A percentile compares a stretch with the other conserved stretches of the same genome.
Evolutionary conservation across 2,113 vertebrate genomes (phyloP).

Genomic region (Cairina moschata): DNA sequence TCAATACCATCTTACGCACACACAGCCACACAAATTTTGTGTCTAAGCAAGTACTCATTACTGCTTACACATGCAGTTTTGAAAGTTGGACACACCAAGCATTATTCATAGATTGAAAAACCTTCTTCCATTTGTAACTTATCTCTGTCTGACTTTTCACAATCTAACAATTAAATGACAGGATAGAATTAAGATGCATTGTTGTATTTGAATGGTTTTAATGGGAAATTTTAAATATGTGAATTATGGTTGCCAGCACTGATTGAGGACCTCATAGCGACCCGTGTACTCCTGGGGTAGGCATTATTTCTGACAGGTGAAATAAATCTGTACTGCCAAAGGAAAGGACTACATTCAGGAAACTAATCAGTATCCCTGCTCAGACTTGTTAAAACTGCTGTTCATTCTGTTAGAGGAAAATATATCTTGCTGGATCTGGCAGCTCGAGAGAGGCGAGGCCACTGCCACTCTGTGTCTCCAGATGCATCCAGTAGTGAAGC

Average conservation of each 20-base stretch:
- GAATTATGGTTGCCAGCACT: not conserved
- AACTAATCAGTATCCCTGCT: not conserved
- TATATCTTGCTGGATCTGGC: not conserved
- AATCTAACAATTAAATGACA: not conserved
- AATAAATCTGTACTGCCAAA: not conserved
- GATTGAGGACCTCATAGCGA: not conserved
- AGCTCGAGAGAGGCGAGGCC: not conserved
- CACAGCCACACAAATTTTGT: not conserved
- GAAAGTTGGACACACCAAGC: not conserved
- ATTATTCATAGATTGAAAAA: not conserved
- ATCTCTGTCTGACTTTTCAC: not conserved
- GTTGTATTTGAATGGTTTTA: not conserved
- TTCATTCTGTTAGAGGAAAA: not conserved
- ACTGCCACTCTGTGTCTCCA: not conserved
- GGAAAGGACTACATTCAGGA: not conserved
- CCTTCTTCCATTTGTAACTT: not conserved
- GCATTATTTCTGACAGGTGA: not conserved
- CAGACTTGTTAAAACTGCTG: not conserved
- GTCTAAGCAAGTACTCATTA: not conserved
- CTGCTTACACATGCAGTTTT: not conserved
- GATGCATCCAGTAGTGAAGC: rapidly evolving
- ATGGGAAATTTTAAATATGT: not conserved
- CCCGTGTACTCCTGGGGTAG: not conserved
- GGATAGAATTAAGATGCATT: not conserved
- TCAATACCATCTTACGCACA: not conserved